Conservation (phyloP, 2,888 invertebrate species). For the Aquatica leii region DNA sequence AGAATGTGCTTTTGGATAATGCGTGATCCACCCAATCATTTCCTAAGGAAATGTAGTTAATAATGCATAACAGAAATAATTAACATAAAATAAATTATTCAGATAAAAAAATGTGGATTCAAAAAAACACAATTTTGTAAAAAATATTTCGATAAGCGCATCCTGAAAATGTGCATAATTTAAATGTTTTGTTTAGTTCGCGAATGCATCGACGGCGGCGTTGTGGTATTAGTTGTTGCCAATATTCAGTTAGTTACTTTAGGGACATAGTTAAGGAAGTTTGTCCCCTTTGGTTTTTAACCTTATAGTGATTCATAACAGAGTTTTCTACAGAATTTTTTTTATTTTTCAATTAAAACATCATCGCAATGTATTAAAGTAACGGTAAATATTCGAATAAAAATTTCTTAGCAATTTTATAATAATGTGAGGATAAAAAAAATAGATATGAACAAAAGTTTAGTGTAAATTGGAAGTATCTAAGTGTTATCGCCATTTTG, state of each 20-base stretch:
- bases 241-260: slow-evolving; percentile 2
- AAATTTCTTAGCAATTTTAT: neutral
- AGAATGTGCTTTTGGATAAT: no score
- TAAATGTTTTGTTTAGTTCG: neutral
- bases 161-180: neutral
- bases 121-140: no score
- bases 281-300: slow-evolving; percentile 19
- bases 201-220: neutral
- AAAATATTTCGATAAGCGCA: no score
- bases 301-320: slow-evolving; percentile 36
- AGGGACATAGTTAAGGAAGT: neutral
- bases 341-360: slow-evolving; percentile 13
- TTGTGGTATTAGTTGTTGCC: neutral
- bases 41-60: no score
- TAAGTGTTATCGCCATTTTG: slow-evolving; percentile 35
- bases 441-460: slow-evolving; percentile 14
- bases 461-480: slow-evolving; percentile 28
- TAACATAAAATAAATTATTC: no score
- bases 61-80: no score
- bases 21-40: no score
- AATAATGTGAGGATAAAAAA: slow-evolving; percentile 18
- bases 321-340: slow-evolving; percentile 28
- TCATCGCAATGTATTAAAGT: slow-evolving; percentile 9
- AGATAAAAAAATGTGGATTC: no score
- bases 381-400: neutral